A percentile compares a stretch with the other conserved stretches of the same genome.
Conservation (phyloP, 2,113 vertebrate species). For the Otocyon megalotis region DNA sequence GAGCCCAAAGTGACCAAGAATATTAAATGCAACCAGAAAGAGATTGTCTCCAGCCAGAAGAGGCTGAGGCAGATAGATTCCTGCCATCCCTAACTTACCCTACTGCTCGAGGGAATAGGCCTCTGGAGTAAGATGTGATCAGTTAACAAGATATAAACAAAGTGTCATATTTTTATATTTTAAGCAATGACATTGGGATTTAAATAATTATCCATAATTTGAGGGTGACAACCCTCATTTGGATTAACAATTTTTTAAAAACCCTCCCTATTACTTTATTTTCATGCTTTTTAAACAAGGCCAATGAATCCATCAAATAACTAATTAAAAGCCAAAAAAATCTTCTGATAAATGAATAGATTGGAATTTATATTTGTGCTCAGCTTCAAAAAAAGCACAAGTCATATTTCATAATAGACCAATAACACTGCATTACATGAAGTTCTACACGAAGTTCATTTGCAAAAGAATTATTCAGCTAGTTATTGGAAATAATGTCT, state of each 20-base stretch:
- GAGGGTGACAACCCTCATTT: not conserved
- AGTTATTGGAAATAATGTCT: not conserved
- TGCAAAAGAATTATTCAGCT: not conserved
- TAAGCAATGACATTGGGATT: not conserved
- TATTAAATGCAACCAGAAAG: not conserved
- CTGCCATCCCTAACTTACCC: not conserved
- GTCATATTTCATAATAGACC: not conserved
- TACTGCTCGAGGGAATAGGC: not conserved
- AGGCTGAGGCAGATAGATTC: not conserved
- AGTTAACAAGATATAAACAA: not conserved
- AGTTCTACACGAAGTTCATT: not conserved
- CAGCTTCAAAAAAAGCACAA: not conserved
- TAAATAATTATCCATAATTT: not conserved
- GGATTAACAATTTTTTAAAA: not conserved
- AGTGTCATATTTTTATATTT: conserved; percentile 14
- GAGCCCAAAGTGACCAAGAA: not conserved
- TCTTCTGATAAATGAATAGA: conserved; percentile 27
- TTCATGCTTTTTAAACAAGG: conserved; percentile 31
- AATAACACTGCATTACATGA: not conserved
- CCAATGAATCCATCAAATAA: not conserved
- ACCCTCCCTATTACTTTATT: not conserved
- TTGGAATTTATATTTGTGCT: not conserved
- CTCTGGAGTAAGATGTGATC: not conserved
- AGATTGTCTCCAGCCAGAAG: not conserved
- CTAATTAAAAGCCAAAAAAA: not conserved